A percentile compares a stretch with the other conserved stretches of the same genome.
These are phyloP conservation scores for Tachuris rubrigastra DNA, from an alignment of 2,113 vertebrate genomes.

Conservation along the genomic window DNA sequence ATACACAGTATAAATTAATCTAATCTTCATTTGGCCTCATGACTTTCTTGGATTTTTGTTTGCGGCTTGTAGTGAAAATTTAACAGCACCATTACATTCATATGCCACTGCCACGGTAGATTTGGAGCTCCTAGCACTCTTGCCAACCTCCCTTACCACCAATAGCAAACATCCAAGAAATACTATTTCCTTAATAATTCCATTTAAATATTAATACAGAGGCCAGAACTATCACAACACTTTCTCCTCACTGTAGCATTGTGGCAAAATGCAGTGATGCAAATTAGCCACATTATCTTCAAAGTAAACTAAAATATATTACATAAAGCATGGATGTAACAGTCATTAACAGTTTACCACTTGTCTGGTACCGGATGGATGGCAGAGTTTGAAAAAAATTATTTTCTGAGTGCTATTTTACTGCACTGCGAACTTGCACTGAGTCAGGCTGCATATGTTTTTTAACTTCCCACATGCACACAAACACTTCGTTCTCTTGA, in stretches of 20 bases:
- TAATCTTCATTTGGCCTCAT: not conserved
- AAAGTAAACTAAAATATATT: not conserved
- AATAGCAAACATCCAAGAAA: not conserved
- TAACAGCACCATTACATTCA: not conserved
- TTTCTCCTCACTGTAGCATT: not conserved
- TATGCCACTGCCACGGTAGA: not conserved
- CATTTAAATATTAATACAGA: not conserved
- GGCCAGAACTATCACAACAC: not conserved
- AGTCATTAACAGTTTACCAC: not conserved
- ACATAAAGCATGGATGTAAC: not conserved
- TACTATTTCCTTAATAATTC: not conserved
- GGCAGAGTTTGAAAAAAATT: not conserved
- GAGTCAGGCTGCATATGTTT: rapidly evolving
- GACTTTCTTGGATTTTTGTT: not conserved
- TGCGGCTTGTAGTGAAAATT: not conserved
- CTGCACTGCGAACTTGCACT: not conserved
- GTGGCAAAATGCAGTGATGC: not conserved
- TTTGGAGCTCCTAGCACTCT: not conserved
- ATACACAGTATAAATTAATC: not conserved
- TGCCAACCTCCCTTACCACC: not conserved
- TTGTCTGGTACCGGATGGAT: not conserved
- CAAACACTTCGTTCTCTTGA: not conserved
- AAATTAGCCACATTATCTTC: not conserved
- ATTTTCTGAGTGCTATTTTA: not conserved
- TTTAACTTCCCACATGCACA: not conserved